Evolutionary conservation across 2,797 vertebrate genomes (phyloP).

Genomic region (Rhynchotus rufescens): DNA sequence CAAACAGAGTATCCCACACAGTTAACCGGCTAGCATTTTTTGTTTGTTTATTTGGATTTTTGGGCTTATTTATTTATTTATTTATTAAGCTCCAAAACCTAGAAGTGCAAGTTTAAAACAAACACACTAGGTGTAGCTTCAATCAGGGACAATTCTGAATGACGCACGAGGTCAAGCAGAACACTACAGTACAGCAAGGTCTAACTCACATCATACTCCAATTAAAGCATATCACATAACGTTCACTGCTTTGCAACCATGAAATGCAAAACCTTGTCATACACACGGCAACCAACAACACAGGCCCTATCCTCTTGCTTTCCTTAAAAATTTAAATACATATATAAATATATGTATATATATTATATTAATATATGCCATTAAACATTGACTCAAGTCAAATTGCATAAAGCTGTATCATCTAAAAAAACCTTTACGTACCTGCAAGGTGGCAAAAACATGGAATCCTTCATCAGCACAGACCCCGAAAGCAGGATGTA

Average conservation of each 20-base stretch:
- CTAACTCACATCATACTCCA: neutral
- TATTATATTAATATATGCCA: neutral
- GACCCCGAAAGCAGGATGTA: conserved; percentile 95
- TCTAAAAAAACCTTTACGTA: conserved; percentile 40
- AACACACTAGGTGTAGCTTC: neutral
- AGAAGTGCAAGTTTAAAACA: neutral
- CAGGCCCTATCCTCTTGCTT: neutral
- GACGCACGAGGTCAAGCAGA: neutral
- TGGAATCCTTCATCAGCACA: conserved; percentile 95
- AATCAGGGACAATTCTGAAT: neutral
- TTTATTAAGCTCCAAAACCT: neutral
- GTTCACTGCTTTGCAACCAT: neutral
- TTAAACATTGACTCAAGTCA: neutral
- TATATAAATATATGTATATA: too few species aligned
- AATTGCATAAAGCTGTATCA: neutral
- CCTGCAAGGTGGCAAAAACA: conserved; percentile 91
- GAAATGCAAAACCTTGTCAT: neutral
- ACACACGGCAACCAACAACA: neutral
- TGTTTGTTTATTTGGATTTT: neutral
- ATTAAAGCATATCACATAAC: neutral
- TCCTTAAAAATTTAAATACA: neutral
- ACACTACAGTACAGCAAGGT: neutral
- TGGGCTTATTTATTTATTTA: too few species aligned
- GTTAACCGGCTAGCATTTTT: neutral
- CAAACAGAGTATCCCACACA: neutral